Base-by-base conservation (phyloP, 1,140 invertebrate species). In the Nasonia longicornis region DNA sequence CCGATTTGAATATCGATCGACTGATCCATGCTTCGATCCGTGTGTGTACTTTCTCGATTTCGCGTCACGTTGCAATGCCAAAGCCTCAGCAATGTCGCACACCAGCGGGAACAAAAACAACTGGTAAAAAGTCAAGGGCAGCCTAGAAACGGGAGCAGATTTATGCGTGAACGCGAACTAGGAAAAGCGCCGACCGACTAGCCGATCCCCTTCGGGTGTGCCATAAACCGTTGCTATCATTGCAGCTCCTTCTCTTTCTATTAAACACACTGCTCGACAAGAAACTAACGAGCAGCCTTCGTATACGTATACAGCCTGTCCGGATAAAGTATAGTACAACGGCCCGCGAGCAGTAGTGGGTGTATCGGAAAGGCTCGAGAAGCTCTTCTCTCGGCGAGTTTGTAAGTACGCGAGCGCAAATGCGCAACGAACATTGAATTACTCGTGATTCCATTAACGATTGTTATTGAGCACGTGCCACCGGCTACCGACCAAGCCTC, bases 201-300 rank as follows among this genome's bases (percentile, higher is more conserved):
- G 35, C 35, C 70, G 70, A 72, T 31, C 14, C 70, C 35, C 35
- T 72, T 16, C 29, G 64, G 14, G 3, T 31, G 64, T n/a, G 64
- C 26, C 66, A 29, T 67, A 29, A 26, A 11, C 29, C 66, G 10
- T 26, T 3, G 66, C 22, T 67, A 29, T 67, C 35, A 2, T 31
- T n/a, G 29, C 31, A 26, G 26, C 69, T 71, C 69, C 38, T 38
- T 42, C 35, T 42, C 26, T 67, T 26, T 67, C 22, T 8, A 16
- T n/a, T 29, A 20, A 20, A 52, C 14, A 0, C 2, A 14, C 1
- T 29, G 2, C 10, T 67, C 29, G 0, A 22, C 63, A 45, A 80
- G 78, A 80, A 74, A 80, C n/a, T 80, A 74, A 74, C 42, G 58
- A 80, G 63, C 38, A 35, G 35, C 14, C 66, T 22, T 20, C 26